These are phyloP conservation scores for Lanius ludovicianus DNA, from an alignment of 2,113 vertebrate genomes.

Conservation along the genomic window DNA sequence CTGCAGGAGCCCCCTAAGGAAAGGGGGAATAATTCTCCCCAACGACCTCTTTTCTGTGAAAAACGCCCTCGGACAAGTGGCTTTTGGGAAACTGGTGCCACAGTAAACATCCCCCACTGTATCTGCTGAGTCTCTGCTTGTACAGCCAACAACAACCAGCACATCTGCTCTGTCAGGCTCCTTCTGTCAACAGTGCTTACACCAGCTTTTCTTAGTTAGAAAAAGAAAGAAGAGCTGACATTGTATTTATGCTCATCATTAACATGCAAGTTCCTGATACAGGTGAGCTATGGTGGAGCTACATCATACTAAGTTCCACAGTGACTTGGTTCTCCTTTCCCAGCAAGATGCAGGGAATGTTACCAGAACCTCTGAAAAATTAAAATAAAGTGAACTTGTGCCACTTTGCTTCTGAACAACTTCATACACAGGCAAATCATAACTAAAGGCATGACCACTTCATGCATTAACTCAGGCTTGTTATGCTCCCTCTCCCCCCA, in stretches of 20 bases:
- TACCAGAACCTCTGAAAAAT: neutral
- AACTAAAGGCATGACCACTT: neutral
- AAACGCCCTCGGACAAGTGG: neutral
- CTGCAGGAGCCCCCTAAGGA: neutral
- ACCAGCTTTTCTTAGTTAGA: neutral
- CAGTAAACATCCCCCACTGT: neutral
- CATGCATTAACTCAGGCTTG: neutral
- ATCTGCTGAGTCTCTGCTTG: neutral
- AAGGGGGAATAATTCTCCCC: neutral
- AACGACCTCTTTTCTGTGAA: neutral
- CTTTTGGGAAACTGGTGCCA: neutral
- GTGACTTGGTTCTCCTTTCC: neutral
- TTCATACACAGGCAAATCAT: neutral
- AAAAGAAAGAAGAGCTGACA: neutral
- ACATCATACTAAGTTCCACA: neutral
- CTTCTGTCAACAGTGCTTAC: constrained; percentile 28
- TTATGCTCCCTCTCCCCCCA: neutral
- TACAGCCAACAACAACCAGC: neutral
- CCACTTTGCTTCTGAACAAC: neutral
- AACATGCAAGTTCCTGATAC: neutral
- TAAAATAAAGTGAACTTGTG: neutral
- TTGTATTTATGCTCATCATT: neutral
- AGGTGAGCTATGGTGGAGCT: neutral
- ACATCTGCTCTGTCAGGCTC: neutral
- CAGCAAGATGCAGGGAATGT: neutral